phyloP scores from a whole-genome alignment of 2,888 invertebrate genomes.

The Diarsia brunnea region DNA sequence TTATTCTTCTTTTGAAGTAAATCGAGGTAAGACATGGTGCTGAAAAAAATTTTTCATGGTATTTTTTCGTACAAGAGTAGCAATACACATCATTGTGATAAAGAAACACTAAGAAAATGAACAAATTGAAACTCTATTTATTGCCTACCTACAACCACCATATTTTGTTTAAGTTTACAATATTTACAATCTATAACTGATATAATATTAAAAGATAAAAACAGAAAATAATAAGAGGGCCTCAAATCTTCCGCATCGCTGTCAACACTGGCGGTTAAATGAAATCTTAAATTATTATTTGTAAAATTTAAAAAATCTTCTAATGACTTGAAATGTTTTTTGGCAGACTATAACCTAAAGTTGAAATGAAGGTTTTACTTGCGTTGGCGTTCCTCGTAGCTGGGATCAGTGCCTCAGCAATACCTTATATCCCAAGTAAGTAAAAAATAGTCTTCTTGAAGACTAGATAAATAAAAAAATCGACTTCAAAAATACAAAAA shows the following conservation, averaged over 20 bases:
- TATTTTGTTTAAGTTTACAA: neutral
- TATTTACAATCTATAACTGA: neutral
- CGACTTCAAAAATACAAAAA: too few species aligned
- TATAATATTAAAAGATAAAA: neutral
- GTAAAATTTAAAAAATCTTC: too few species aligned
- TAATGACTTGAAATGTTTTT: neutral
- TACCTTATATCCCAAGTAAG: conserved; percentile 38
- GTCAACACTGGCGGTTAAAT: neutral
- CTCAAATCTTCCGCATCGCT: neutral
- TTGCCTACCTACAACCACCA: neutral
- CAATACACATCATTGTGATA: neutral
- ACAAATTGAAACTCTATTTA: neutral
- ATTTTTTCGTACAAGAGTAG: neutral
- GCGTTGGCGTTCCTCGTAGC: conserved; percentile 71
- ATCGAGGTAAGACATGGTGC: conserved; percentile 45
- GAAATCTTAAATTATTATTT: too few species aligned
- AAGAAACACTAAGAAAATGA: neutral
- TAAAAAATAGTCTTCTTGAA: too few species aligned
- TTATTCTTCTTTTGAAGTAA: conserved; percentile 31
- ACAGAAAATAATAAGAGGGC: neutral
- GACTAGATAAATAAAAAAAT: too few species aligned
- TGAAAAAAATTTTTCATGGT: neutral
- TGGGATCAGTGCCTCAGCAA: conserved; percentile 64
- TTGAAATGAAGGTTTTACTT: conserved; percentile 75
- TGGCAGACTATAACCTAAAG: conserved; percentile 2